Evolutionary conservation across 2,797 vertebrate species (phyloP).

Genomic region (Falco berigora): DNA sequence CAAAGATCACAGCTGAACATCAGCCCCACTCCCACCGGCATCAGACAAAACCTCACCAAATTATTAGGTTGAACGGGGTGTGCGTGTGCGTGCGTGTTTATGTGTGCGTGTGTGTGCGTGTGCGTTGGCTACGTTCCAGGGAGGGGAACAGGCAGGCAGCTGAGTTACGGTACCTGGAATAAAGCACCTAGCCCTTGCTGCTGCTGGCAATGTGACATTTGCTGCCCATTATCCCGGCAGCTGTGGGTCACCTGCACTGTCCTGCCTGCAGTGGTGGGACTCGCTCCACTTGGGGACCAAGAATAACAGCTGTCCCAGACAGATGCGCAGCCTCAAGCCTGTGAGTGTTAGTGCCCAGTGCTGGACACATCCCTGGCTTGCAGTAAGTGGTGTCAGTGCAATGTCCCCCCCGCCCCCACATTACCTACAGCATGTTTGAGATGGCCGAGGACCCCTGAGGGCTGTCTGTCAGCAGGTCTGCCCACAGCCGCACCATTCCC

Average conservation of each 20-base stretch:
- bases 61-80: too few species aligned
- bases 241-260: rapidly evolving
- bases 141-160: not conserved
- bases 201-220: not conserved
- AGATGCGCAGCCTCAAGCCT: not conserved
- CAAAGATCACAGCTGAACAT: not conserved
- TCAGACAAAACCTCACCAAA: not conserved
- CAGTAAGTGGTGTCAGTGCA: not conserved
- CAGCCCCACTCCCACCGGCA: not conserved
- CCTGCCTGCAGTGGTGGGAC: rapidly evolving
- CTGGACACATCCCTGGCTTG: not conserved
- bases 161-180: not conserved
- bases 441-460: not conserved
- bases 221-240: not conserved
- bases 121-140: not conserved
- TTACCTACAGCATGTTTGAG: not conserved
- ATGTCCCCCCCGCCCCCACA: not conserved
- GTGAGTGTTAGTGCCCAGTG: not conserved
- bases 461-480: not conserved
- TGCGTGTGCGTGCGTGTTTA: too few species aligned
- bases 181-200: not conserved
- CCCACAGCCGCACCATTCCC: not conserved
- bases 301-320: not conserved
- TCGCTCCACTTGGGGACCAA: rapidly evolving
- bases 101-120: too few species aligned